These are phyloP conservation scores for Artemisiospiza belli DNA, from an alignment of 2,113 vertebrate genomes.

Conservation along the genomic window DNA sequence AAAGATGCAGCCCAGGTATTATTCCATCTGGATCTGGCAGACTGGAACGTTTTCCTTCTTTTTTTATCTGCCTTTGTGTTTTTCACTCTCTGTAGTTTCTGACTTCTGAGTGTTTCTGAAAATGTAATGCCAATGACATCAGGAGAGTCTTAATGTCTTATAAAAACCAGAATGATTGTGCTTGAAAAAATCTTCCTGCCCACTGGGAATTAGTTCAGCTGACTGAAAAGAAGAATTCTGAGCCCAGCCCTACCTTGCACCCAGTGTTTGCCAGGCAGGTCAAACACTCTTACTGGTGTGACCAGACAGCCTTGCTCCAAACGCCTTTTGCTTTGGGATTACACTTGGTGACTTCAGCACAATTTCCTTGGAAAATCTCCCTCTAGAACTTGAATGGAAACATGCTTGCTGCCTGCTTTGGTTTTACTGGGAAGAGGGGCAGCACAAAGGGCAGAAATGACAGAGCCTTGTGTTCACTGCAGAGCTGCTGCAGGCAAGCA, in stretches of 20 bases:
- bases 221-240: neutral
- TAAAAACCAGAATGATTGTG: neutral
- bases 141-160: neutral
- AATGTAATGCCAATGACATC: neutral
- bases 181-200: neutral
- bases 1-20: neutral
- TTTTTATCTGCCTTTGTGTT: neutral
- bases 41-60: neutral
- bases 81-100: neutral
- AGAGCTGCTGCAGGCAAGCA: neutral
- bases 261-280: rapidly evolving
- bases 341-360: neutral
- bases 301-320: neutral
- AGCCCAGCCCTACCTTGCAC: neutral
- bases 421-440: neutral
- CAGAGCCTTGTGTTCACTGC: no score
- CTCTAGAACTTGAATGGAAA: neutral
- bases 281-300: neutral
- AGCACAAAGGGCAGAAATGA: neutral
- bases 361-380: neutral
- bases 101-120: neutral
- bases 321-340: neutral
- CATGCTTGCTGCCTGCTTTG: neutral
- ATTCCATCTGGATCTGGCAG: neutral
- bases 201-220: neutral